phyloP scores from a whole-genome alignment of 2,888 invertebrate species.

The Lissocephala sabroskyi region DNA sequence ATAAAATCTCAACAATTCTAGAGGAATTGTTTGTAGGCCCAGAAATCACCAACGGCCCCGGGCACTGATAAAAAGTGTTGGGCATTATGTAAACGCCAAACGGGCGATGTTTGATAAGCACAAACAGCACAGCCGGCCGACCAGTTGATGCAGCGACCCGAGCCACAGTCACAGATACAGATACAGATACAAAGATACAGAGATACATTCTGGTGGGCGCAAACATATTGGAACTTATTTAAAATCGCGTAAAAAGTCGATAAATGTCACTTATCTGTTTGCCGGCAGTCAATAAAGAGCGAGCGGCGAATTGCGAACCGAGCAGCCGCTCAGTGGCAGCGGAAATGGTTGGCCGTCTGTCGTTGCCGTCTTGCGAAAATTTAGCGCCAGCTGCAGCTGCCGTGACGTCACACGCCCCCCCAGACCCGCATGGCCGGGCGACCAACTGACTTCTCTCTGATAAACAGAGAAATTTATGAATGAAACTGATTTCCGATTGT shows the following conservation, averaged over 20 bases:
- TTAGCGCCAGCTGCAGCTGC: constrained; percentile 54
- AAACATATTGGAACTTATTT: constrained; percentile 61
- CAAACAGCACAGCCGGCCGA: constrained; percentile 23
- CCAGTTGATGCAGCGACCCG: no score
- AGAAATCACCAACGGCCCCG: constrained; percentile 39
- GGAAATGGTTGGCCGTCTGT: constrained; percentile 22
- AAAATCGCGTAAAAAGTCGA: constrained; percentile 65
- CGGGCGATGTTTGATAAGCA: constrained; percentile 40
- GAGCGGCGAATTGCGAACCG: background rate
- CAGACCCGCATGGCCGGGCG: constrained; percentile 14
- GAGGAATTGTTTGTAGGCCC: constrained; percentile 4
- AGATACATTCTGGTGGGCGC: constrained; percentile 27
- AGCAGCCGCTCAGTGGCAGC: constrained; percentile 12
- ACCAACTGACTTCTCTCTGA: constrained; percentile 28
- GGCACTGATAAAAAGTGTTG: constrained; percentile 51
- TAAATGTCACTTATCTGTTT: constrained; percentile 65
- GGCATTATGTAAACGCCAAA: constrained; percentile 24
- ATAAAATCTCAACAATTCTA: background rate
- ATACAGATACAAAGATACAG: constrained; percentile 21
- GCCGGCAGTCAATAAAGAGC: constrained; percentile 35
- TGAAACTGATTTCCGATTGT: constrained; percentile 53
- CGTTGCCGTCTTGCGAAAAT: constrained; percentile 17
- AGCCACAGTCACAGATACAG: constrained; percentile 25
- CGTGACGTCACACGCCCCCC: constrained; percentile 54
- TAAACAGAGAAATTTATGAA: constrained; percentile 52